These are phyloP conservation scores for Akabosia matsudoensis DNA, from an alignment of 1,140 invertebrate species.

Conservation along the genomic window DNA sequence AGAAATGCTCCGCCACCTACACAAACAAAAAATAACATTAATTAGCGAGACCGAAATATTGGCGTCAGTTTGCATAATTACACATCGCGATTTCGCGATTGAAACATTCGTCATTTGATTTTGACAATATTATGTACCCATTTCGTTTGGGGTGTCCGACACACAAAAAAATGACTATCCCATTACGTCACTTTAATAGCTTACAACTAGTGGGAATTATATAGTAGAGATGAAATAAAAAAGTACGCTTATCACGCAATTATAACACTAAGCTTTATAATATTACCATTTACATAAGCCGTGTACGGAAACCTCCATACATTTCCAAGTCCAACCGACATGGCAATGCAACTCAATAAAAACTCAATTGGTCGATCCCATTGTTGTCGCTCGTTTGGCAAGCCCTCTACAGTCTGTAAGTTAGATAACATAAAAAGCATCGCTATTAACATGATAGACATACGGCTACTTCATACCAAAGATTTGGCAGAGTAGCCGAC, in stretches of 20 bases:
- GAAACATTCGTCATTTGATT: not conserved
- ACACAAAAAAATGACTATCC: not conserved
- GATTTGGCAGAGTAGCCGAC: too few species aligned
- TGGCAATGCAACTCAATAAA: constrained; percentile 55
- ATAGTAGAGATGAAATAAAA: not conserved
- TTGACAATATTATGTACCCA: not conserved
- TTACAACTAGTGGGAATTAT: not conserved
- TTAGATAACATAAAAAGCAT: too few species aligned
- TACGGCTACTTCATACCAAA: too few species aligned
- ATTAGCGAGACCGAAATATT: too few species aligned
- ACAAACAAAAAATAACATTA: constrained; percentile 10
- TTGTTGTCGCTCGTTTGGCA: constrained; percentile 43
- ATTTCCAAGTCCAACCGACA: constrained; percentile 55
- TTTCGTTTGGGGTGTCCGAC: not conserved
- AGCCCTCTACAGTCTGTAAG: not conserved
- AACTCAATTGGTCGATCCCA: constrained; percentile 50
- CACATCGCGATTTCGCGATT: not conserved
- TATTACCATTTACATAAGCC: constrained; percentile 54
- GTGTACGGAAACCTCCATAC: constrained; percentile 57
- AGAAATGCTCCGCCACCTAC: constrained; percentile 53
- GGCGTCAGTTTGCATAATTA: too few species aligned
- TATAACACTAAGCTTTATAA: not conserved
- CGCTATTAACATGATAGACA: too few species aligned
- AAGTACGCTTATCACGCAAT: not conserved
- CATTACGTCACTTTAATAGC: not conserved